Conservation (phyloP, 2,797 vertebrate species). For the Cheirogaleus major region DNA sequence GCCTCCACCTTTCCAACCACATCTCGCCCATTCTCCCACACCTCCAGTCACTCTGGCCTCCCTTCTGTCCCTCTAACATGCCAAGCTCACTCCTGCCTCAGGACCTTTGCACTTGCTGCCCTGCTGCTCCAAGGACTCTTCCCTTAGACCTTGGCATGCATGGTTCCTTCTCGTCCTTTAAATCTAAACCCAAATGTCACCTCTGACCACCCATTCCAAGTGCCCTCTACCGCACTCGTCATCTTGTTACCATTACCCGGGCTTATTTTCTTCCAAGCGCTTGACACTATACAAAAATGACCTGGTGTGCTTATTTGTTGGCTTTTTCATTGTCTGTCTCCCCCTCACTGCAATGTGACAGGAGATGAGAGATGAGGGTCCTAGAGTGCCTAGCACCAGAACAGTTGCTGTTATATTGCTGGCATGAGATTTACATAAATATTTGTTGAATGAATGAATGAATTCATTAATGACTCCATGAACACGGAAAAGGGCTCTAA, state of each 20-base stretch:
- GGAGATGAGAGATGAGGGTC: neutral
- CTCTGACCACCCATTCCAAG: neutral
- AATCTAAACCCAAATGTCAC: neutral
- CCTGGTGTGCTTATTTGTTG: neutral
- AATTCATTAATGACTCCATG: neutral
- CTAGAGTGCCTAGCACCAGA: neutral
- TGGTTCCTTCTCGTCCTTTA: neutral
- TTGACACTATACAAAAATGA: neutral
- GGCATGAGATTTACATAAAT: constrained; percentile 2
- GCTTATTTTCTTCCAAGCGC: constrained; percentile 23
- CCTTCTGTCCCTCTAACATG: neutral
- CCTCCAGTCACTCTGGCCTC: neutral
- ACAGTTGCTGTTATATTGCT: neutral
- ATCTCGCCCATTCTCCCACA: neutral
- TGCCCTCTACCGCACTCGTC: neutral
- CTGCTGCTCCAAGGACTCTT: neutral
- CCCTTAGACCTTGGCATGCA: neutral
- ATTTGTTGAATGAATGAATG: constrained; percentile 44
- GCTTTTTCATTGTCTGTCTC: neutral
- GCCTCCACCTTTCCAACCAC: neutral
- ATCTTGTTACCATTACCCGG: neutral
- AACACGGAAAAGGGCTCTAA: neutral
- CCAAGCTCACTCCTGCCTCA: neutral
- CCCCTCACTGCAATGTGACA: neutral
- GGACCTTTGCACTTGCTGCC: neutral